Conservation (phyloP, 2,888 invertebrate species). For the Zele albiditarsus region DNA sequence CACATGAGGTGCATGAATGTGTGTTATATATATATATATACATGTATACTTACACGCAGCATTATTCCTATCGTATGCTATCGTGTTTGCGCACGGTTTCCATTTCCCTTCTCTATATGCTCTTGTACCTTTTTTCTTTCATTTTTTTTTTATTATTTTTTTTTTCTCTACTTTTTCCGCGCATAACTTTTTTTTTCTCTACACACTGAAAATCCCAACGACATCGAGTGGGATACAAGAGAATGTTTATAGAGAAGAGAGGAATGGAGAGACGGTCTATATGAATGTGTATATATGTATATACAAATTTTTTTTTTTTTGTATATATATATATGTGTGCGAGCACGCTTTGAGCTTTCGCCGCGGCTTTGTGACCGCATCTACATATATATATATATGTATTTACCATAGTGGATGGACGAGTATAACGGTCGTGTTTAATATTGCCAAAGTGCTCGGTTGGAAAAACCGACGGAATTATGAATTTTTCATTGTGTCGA, state of each 20-base stretch:
- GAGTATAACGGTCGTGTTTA: constrained; percentile 61
- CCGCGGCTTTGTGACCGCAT: constrained; percentile 63
- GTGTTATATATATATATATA: not conserved
- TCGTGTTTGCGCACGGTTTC: constrained; percentile 23
- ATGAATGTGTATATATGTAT: constrained; percentile 46
- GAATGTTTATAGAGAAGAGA: constrained; percentile 22
- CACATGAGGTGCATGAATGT: constrained; percentile 13
- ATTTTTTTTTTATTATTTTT: constrained; percentile 30
- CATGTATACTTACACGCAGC: not conserved
- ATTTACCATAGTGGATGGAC: constrained; percentile 15
- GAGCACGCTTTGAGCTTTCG: constrained; percentile 64
- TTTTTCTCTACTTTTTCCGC: constrained; percentile 11
- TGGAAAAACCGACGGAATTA: constrained; percentile 66
- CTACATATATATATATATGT: not conserved
- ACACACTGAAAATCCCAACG: not conserved
- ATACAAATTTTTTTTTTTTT: constrained; percentile 11
- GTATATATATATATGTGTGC: not conserved
- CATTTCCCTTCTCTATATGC: constrained; percentile 22
- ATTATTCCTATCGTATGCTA: not conserved
- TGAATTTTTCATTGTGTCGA: constrained; percentile 58
- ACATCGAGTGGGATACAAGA: not conserved
- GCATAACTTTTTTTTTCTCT: not conserved
- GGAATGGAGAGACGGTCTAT: constrained; percentile 42
- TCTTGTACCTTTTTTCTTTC: constrained; percentile 34
- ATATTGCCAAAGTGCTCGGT: constrained; percentile 69